A percentile compares a stretch with the other conserved stretches of the same genome.
These are phyloP conservation scores for Graphium colonna DNA, from an alignment of 2,888 invertebrate genomes.

Conservation along the genomic window DNA sequence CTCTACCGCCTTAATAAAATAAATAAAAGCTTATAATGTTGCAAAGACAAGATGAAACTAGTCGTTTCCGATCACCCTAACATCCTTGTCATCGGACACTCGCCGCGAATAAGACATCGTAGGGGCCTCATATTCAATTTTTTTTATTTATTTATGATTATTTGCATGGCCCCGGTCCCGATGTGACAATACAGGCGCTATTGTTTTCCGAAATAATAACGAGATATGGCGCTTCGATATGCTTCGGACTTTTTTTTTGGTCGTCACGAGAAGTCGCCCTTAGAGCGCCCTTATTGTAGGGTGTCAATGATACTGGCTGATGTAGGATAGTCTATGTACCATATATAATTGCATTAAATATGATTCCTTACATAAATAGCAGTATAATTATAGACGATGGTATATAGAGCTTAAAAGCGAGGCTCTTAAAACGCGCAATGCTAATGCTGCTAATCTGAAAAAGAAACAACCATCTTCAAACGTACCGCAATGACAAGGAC, in stretches of 20 bases:
- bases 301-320: constrained; percentile 20
- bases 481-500: too few relatives aligned
- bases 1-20: too few relatives aligned
- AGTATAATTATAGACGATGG: too few relatives aligned
- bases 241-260: constrained; percentile 46
- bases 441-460: too few relatives aligned
- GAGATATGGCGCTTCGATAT: constrained; percentile 69
- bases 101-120: constrained; percentile 70
- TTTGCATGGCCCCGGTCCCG: constrained; percentile 74
- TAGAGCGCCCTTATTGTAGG: constrained; percentile 30
- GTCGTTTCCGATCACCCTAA: constrained; percentile 35
- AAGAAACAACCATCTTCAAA: too few relatives aligned
- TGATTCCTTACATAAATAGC: too few relatives aligned
- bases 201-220: constrained; percentile 76
- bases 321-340: constrained; percentile 28
- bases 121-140: constrained; percentile 69
- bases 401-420: too few relatives aligned
- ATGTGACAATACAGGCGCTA: constrained; percentile 73
- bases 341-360: background rate
- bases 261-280: constrained; percentile 52
- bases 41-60: too few relatives aligned
- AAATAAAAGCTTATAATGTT: too few relatives aligned
- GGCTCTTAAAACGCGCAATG: too few relatives aligned
- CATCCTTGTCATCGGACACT: constrained; percentile 41
- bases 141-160: constrained; percentile 79